Conservation (phyloP, 2,888 invertebrate genomes). For the Luffia ferchaultella region DNA sequence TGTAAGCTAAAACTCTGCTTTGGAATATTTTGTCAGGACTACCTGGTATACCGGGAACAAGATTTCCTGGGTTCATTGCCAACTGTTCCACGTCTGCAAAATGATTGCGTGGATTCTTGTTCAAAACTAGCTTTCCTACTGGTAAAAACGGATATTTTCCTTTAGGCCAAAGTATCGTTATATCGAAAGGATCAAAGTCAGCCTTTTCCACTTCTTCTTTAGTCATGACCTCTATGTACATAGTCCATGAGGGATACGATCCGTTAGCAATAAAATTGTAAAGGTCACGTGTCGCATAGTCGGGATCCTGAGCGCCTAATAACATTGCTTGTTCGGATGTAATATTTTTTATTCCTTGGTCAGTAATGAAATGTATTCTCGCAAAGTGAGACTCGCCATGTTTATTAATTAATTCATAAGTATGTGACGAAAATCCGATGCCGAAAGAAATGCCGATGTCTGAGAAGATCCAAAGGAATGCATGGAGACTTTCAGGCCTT, state of each 20-base stretch:
- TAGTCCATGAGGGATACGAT: constrained; percentile 29
- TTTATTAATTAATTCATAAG: constrained; percentile 45
- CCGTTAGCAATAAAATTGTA: constrained; percentile 36
- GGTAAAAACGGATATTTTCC: constrained; percentile 32
- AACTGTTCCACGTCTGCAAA: constrained; percentile 31
- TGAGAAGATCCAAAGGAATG: constrained; percentile 49
- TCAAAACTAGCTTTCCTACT: constrained; percentile 31
- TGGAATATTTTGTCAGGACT: constrained; percentile 34
- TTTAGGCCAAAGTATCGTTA: constrained; percentile 36
- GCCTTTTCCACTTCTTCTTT: constrained; percentile 24
- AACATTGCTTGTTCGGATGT: constrained; percentile 25
- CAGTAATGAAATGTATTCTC: constrained; percentile 30
- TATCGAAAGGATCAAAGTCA: constrained; percentile 41
- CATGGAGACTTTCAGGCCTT: constrained; percentile 49
- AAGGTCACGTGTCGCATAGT: constrained; percentile 34
- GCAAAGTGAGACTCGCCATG: constrained; percentile 40
- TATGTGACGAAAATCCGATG: constrained; percentile 58
- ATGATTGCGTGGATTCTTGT: constrained; percentile 31
- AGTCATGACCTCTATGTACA: constrained; percentile 38
- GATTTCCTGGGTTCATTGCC: constrained; percentile 34
- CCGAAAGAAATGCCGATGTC: constrained; percentile 61
- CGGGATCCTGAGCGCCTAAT: constrained; percentile 28
- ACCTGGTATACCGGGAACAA: constrained; percentile 45
- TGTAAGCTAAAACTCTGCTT: constrained; percentile 29
- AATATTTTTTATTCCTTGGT: constrained; percentile 48